phyloP scores from a whole-genome alignment of 2,888 invertebrate species.

The Parasteatoda lunata region DNA sequence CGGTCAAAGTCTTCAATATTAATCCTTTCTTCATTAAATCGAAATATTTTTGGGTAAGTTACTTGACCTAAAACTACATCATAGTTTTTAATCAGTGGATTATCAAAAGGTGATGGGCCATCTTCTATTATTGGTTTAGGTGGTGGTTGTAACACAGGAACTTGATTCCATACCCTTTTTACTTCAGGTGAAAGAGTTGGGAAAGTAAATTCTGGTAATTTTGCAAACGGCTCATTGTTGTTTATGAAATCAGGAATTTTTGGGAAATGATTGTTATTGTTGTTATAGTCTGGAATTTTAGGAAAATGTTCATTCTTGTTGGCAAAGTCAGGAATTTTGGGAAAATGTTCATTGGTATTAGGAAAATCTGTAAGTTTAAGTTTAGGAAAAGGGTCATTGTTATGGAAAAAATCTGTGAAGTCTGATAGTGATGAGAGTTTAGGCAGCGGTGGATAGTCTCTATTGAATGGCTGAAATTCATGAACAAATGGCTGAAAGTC shows the following conservation, averaged over 20 bases:
- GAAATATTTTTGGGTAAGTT: slow-evolving; percentile 68
- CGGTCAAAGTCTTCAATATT: slow-evolving; percentile 69
- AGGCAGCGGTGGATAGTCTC: slow-evolving; percentile 53
- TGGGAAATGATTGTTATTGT: slow-evolving; percentile 22
- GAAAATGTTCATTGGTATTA: no score
- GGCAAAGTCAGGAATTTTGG: no score
- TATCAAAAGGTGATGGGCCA: slow-evolving; percentile 12
- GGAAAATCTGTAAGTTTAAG: not conserved
- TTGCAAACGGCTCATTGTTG: slow-evolving; percentile 29
- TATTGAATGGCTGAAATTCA: slow-evolving; percentile 46
- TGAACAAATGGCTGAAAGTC: slow-evolving; percentile 54
- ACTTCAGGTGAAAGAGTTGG: slow-evolving; percentile 51
- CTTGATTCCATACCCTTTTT: slow-evolving; percentile 44
- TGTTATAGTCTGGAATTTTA: no score
- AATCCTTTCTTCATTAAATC: slow-evolving; percentile 69
- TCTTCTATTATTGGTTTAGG: slow-evolving; percentile 1
- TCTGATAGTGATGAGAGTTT: slow-evolving; percentile 49
- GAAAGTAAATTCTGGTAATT: slow-evolving; percentile 46
- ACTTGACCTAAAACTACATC: slow-evolving; percentile 49
- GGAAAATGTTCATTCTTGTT: no score
- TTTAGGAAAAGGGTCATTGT: slow-evolving; percentile 45
- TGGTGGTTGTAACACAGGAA: slow-evolving; percentile 8
- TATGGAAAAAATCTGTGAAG: slow-evolving; percentile 44
- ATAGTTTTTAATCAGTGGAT: slow-evolving; percentile 49
- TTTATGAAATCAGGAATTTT: slow-evolving; percentile 36